phyloP scores from a whole-genome alignment of 2,797 vertebrate species.

The Gallinago stenura region DNA sequence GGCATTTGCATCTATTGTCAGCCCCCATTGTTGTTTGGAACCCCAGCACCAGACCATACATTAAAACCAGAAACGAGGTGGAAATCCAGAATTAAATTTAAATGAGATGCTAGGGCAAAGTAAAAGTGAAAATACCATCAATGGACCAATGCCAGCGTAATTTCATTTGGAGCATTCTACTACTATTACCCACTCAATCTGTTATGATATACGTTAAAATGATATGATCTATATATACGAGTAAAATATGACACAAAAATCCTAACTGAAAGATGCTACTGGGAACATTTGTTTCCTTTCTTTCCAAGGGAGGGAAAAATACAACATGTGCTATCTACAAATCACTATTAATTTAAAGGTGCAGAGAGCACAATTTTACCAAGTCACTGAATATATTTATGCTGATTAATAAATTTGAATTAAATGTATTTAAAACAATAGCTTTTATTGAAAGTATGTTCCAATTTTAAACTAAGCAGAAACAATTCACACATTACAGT shows the following conservation, averaged over 20 bases:
- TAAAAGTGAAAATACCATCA: not conserved
- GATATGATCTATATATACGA: no score
- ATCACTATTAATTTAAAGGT: not conserved
- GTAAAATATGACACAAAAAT: not conserved
- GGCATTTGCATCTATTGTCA: not conserved
- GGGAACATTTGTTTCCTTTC: not conserved
- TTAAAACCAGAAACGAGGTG: not conserved
- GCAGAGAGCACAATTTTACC: not conserved
- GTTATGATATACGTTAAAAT: not conserved
- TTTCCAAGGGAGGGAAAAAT: not conserved
- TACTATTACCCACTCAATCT: not conserved
- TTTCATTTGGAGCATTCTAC: not conserved
- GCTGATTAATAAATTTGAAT: not conserved
- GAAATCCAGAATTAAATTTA: not conserved
- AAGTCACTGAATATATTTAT: not conserved
- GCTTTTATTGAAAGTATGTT: not conserved
- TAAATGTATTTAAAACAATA: not conserved
- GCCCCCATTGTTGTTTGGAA: not conserved
- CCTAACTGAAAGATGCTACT: not conserved
- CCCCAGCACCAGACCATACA: not conserved
- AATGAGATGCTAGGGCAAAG: not conserved
- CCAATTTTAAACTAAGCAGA: conserved; percentile 4
- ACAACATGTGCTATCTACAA: not conserved
- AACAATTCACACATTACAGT: not conserved
- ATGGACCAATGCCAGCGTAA: not conserved